These are phyloP conservation scores for Andrena trimmerana DNA, from an alignment of 2,888 invertebrate species.

Conservation along the genomic window DNA sequence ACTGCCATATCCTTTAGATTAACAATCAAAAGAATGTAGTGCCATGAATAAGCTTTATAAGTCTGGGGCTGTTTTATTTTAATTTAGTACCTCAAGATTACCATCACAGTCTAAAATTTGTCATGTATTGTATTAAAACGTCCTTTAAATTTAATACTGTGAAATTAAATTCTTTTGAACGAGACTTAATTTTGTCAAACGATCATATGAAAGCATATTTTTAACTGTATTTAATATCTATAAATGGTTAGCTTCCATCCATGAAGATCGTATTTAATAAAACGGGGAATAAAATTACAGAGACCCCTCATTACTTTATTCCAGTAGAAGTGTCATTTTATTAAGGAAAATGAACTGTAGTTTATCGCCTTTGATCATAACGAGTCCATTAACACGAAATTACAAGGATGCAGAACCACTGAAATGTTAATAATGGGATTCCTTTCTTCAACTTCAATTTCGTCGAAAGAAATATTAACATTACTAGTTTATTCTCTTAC, in stretches of 20 bases:
- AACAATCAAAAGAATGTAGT: too few species aligned
- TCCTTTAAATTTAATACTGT: too few species aligned
- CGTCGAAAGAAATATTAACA: neutral
- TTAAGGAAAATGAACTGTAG: neutral
- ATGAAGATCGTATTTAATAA: neutral
- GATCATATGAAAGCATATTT: neutral
- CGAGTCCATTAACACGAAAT: neutral
- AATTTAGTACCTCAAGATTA: too few species aligned
- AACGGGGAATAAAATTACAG: neutral
- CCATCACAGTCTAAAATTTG: too few species aligned
- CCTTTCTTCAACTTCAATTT: conserved; percentile 8
- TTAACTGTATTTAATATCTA: neutral
- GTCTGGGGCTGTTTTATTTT: too few species aligned
- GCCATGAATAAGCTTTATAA: too few species aligned
- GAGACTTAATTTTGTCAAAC: neutral
- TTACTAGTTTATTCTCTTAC: neutral
- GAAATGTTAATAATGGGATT: conserved; percentile 9
- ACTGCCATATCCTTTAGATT: too few species aligned
- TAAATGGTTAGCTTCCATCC: neutral
- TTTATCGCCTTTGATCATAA: conserved; percentile 5
- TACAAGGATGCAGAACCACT: neutral
- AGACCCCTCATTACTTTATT: neutral
- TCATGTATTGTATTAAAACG: too few species aligned
- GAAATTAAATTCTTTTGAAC: neutral
- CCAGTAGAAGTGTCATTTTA: neutral